Base-by-base conservation (phyloP, 1,140 invertebrate species). In the Olivierus martensii region DNA sequence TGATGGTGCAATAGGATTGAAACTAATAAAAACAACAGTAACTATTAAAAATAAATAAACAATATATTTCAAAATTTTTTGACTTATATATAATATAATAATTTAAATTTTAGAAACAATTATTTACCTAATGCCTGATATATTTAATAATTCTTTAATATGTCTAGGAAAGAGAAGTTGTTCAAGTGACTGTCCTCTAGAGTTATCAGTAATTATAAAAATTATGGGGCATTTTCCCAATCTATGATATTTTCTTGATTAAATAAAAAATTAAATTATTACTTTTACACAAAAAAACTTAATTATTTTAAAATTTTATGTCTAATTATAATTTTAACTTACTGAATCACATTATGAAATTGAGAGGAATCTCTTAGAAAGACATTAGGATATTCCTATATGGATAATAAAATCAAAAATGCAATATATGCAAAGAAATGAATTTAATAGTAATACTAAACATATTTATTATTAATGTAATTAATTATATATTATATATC, bases 1-100 rank as follows among this genome's bases (percentile, higher is more conserved):
- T 15, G 51, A 47, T 34, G 51, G 51, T 28, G 51, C 51, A 52
- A 52, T 19, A 34, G 51, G 45, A 18, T 52, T 52, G 34, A 52
- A 52, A n/a, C 51, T 52, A 36, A 21, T 28, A 2, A 28, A 28
- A 28, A 28, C n/a, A n/a, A n/a, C n/a, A n/a, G n/a, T n/a, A n/a
- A n/a, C n/a, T n/a, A n/a, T n/a, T n/a, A n/a, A n/a, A n/a, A n/a
- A n/a, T n/a, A n/a, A 34, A 39, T 22, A 11, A 43, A 22, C 15
- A 34, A 18, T 22, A 28, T 39, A 4, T 34, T 47, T n/a, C n/a
- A n/a, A 47, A 47, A 47, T 12, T 15, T 47, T 47, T 35, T 35
- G 12, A 35, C 7, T 7, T 12, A 35, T 47, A 14, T 34, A 28
- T 9, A 28, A 9, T 9, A 28, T 9, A 28, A 28, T 1, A 28